phyloP scores from a whole-genome alignment of 2,797 vertebrate genomes.

The Chloroceryle amazona region DNA sequence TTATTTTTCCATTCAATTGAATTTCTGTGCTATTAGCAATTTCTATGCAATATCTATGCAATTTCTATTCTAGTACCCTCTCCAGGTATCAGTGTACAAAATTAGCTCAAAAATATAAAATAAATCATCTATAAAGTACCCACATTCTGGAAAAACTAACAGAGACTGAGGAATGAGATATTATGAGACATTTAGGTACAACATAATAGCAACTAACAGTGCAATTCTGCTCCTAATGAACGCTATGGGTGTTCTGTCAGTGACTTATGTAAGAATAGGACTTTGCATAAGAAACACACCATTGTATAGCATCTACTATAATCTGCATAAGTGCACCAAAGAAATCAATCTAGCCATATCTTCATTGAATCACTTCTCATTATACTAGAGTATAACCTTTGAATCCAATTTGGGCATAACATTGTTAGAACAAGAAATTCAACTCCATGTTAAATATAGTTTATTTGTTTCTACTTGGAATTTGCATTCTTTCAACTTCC shows the following conservation, averaged over 20 bases:
- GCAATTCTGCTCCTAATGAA: background rate
- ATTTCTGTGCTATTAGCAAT: background rate
- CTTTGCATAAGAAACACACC: slow-evolving; percentile 13
- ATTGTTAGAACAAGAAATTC: background rate
- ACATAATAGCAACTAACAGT: background rate
- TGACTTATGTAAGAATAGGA: background rate
- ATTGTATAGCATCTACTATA: background rate
- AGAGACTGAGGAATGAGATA: background rate
- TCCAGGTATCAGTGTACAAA: background rate
- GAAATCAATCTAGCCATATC: background rate
- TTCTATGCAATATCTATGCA: background rate
- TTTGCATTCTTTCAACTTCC: background rate
- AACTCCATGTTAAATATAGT: background rate
- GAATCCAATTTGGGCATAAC: background rate
- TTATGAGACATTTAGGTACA: background rate
- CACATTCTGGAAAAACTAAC: background rate
- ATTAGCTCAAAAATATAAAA: background rate
- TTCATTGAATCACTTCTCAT: background rate
- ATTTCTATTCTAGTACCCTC: background rate
- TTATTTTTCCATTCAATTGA: background rate
- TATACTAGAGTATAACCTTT: background rate
- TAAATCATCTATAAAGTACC: background rate
- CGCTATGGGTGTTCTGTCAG: background rate
- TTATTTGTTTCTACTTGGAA: background rate
- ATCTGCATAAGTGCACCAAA: background rate